A percentile compares a stretch with the other conserved stretches of the same genome.
These are phyloP conservation scores for Neolamprologus toae DNA, from an alignment of 2,113 vertebrate genomes.

Conservation along the genomic window DNA sequence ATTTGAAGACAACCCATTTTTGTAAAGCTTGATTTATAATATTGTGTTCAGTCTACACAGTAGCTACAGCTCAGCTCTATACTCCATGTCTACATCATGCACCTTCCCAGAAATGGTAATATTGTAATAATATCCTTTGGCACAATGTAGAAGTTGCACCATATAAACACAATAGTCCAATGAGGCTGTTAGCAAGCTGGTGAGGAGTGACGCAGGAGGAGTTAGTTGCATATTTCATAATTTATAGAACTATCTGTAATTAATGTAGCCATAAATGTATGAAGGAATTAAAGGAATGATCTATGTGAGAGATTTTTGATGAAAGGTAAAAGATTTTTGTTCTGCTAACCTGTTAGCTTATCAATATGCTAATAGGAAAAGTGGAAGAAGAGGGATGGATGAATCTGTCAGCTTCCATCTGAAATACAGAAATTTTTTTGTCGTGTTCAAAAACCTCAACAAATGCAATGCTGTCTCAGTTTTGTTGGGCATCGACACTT, in stretches of 20 bases:
- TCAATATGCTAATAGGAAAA: not conserved
- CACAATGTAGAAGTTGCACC: not conserved
- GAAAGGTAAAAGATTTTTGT: not conserved
- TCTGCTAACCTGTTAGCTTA: accelerated
- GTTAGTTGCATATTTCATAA: not conserved
- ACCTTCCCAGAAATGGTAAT: not conserved
- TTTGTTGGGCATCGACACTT: not conserved
- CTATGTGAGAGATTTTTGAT: not conserved
- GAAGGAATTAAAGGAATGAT: accelerated
- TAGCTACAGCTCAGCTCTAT: not conserved
- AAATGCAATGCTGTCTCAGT: not conserved
- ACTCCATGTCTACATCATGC: accelerated
- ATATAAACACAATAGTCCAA: not conserved
- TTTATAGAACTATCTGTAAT: accelerated
- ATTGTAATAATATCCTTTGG: not conserved
- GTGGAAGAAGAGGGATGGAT: not conserved
- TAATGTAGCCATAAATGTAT: not conserved
- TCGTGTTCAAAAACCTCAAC: accelerated
- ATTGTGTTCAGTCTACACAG: not conserved
- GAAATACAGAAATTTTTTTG: accelerated
- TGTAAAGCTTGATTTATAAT: not conserved
- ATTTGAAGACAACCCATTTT: not conserved
- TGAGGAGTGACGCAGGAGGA: not conserved
- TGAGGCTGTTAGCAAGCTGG: not conserved
- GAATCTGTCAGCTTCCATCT: not conserved